Evolutionary conservation across 2,113 vertebrate genomes (phyloP).

Genomic region (Lagenorhynchus albirostris): DNA sequence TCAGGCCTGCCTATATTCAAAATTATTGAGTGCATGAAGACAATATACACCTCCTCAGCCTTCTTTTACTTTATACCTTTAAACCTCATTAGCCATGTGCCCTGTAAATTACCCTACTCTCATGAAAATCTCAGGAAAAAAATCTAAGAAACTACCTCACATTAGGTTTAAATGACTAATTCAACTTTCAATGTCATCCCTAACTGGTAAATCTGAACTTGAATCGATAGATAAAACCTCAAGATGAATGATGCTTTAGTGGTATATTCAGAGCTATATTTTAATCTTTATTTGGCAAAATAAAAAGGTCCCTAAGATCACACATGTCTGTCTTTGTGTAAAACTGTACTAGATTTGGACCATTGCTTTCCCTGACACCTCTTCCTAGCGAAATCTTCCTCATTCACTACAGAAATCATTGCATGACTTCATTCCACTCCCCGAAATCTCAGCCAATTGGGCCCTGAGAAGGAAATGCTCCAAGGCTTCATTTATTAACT

Average conservation of each 20-base stretch:
- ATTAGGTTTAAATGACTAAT: neutral
- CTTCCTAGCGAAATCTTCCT: neutral
- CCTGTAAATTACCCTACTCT: neutral
- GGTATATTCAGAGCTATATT: neutral
- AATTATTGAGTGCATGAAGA: neutral
- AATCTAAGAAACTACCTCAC: neutral
- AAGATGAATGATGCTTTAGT: neutral
- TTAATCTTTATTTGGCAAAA: neutral
- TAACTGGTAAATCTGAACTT: neutral
- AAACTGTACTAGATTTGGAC: neutral
- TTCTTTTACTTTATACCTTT: neutral
- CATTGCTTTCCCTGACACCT: neutral
- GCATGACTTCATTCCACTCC: neutral
- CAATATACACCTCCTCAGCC: neutral
- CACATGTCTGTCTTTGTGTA: neutral
- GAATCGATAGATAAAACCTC: neutral
- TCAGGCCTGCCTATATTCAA: neutral
- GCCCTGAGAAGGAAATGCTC: neutral
- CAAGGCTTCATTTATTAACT: neutral
- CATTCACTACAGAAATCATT: neutral
- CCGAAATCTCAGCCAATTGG: neutral
- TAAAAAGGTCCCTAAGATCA: neutral
- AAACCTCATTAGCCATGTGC: neutral
- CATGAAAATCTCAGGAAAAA: neutral
- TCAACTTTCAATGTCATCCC: neutral